Evolutionary conservation across 2,888 invertebrate genomes (phyloP).

Genomic region (Cataglyphis rosenhaueri): DNA sequence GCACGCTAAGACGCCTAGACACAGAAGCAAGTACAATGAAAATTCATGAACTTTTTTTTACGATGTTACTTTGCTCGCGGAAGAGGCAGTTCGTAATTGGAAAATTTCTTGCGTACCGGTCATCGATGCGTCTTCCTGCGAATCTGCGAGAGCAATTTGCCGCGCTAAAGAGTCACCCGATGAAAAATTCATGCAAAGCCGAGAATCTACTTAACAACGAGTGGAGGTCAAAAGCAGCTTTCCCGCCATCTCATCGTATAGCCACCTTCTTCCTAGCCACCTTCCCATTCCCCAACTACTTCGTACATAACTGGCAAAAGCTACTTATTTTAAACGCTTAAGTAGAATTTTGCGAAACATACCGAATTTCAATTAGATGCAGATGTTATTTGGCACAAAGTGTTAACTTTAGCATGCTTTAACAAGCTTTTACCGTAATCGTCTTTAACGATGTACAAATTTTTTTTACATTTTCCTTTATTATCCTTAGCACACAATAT

Average conservation of each 20-base stretch:
- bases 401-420: neutral
- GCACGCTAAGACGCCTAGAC: constrained; percentile 33
- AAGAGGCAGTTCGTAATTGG: constrained; percentile 58
- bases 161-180: constrained; percentile 55
- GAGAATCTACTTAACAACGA: constrained; percentile 55
- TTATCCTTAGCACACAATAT: neutral
- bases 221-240: constrained; percentile 42
- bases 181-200: constrained; percentile 65
- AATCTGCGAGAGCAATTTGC: constrained; percentile 59
- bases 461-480: neutral
- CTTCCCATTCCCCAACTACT: neutral
- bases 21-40: constrained; percentile 43
- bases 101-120: constrained; percentile 65
- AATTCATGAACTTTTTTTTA: constrained; percentile 53
- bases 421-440: neutral
- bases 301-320: neutral
- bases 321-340: neutral
- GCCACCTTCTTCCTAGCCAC: neutral
- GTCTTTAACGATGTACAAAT: neutral
- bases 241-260: constrained; percentile 21
- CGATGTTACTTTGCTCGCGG: constrained; percentile 33
- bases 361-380: neutral
- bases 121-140: constrained; percentile 54
- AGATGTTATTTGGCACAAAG: neutral
- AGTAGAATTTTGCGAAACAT: constrained; percentile 14